Evolutionary conservation across 2,113 vertebrate species (phyloP).

Genomic region (Neogobius melanostomus): DNA sequence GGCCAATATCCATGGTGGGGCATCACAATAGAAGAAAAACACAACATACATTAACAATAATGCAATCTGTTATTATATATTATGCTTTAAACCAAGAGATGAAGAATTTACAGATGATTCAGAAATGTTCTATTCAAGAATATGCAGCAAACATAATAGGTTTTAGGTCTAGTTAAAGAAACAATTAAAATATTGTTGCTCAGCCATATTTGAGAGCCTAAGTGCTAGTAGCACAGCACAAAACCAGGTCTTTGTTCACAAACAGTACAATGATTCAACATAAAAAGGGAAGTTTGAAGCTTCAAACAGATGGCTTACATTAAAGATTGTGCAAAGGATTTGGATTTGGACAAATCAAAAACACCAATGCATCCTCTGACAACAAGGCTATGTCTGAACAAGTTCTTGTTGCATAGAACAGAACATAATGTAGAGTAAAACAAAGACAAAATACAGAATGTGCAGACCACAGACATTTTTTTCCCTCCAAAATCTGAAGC

Average conservation of each 20-base stretch:
- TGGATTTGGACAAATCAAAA: constrained; percentile 21
- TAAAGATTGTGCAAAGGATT: constrained; percentile 36
- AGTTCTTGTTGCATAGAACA: no score
- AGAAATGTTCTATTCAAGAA: no score
- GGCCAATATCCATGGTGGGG: no score
- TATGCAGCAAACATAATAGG: no score
- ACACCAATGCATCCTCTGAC: constrained; percentile 13
- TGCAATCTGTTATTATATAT: no score
- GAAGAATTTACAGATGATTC: no score
- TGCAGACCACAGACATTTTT: not conserved
- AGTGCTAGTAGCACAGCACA: constrained; percentile 12
- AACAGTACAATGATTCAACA: constrained; percentile 18
- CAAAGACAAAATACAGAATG: constrained; percentile 7
- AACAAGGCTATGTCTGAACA: not conserved
- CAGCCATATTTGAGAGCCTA: not conserved
- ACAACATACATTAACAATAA: no score
- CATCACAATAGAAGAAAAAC: no score
- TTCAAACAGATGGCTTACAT: constrained; percentile 61
- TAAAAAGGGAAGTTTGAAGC: constrained; percentile 31
- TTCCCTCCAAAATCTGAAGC: constrained; percentile 26
- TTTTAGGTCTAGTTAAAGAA: no score
- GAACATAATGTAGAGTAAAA: no score
- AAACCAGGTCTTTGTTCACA: not conserved
- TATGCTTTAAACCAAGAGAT: no score
- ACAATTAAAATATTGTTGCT: not conserved